phyloP scores from a whole-genome alignment of 1,140 invertebrate species.

The Hydropsyche tenuis region DNA sequence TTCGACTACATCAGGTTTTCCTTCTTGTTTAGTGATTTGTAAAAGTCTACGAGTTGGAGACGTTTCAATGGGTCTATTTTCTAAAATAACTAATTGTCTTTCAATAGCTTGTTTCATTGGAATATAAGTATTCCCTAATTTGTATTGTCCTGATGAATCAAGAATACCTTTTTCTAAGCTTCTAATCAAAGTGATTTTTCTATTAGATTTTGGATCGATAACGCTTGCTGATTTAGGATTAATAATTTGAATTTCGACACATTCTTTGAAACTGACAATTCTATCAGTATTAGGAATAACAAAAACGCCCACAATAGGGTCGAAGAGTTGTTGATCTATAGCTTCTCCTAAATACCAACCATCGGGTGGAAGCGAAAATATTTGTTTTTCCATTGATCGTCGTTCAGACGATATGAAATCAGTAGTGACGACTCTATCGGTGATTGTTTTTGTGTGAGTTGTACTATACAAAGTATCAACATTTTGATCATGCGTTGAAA shows the following conservation, averaged over 20 bases:
- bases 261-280: conserved; percentile 86
- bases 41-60: conserved; percentile 64
- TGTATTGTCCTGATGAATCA: conserved; percentile 79
- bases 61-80: conserved; percentile 62
- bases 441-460: conserved; percentile 49
- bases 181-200: conserved; percentile 73
- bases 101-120: conserved; percentile 83
- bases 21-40: conserved; percentile 68
- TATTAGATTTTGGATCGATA: conserved; percentile 74
- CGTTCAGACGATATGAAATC: conserved; percentile 61
- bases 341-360: conserved; percentile 82
- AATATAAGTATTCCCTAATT: conserved; percentile 63
- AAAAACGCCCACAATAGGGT: conserved; percentile 82
- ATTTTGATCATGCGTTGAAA: conserved; percentile 20
- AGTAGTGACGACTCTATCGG: conserved; percentile 56
- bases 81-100: conserved; percentile 70
- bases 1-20: conserved; percentile 72
- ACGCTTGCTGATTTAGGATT: conserved; percentile 81
- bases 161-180: conserved; percentile 81
- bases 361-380: conserved; percentile 75
- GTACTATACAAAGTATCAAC: conserved; percentile 13
- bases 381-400: conserved; percentile 49
- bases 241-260: conserved; percentile 83
- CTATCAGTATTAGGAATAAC: conserved; percentile 87
- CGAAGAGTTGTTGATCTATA: conserved; percentile 78